A percentile compares a stretch with the other conserved stretches of the same genome.
Conservation (phyloP, 53 echinoderm and acorn worm species). For the Paelopatides confundens region DNA sequence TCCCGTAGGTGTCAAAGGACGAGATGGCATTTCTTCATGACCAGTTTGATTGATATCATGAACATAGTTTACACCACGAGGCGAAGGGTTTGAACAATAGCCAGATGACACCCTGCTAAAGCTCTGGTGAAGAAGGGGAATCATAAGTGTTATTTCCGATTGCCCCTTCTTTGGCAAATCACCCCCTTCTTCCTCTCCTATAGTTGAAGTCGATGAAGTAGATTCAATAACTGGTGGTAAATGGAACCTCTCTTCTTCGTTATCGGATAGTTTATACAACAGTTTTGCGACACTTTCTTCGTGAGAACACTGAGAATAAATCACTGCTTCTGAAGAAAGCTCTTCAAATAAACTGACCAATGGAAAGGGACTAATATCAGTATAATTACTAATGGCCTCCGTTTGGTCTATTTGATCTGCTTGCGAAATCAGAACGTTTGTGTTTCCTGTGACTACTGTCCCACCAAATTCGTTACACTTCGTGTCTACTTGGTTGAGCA, state of each 20-base stretch:
- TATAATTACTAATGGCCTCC: too few species aligned
- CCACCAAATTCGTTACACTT: not conserved
- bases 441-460: not conserved
- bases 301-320: slow-evolving; percentile 20
- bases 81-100: slow-evolving; percentile 22
- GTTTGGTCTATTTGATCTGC: not conserved
- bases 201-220: not conserved
- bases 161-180: not conserved
- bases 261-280: slow-evolving; percentile 2
- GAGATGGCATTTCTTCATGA: not conserved
- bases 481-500: not conserved
- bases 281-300: slow-evolving; percentile 24
- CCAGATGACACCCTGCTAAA: slow-evolving; percentile 48
- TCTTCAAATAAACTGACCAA: not conserved
- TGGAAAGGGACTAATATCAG: not conserved
- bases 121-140: slow-evolving; percentile 1
- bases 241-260: slow-evolving; percentile 5
- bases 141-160: slow-evolving; percentile 4
- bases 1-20: not conserved
- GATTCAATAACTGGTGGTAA: slow-evolving; percentile 39
- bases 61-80: not conserved
- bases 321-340: not conserved
- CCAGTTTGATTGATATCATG: not conserved
- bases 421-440: not conserved
- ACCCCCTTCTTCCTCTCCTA: not conserved